Conservation (phyloP, 2,797 vertebrate species). For the Ctenopoma kingsleyae region DNA sequence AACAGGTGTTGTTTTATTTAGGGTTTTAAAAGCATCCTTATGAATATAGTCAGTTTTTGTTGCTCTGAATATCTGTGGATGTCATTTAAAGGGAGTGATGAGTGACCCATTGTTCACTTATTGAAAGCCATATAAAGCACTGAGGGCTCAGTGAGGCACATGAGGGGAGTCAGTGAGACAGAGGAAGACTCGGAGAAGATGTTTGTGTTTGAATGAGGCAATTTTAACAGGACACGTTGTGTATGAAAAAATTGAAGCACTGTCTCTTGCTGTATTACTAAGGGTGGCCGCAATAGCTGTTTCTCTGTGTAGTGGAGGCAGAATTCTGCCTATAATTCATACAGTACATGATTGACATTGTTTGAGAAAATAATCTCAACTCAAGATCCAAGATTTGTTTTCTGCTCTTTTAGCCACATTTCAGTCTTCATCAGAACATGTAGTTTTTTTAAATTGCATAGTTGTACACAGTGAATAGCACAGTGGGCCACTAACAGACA, state of each 20-base stretch:
- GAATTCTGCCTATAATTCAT: not conserved
- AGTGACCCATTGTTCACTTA: conserved; percentile 7
- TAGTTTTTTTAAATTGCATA: no score
- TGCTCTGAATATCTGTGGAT: conserved; percentile 25
- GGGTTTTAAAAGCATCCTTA: conserved; percentile 17
- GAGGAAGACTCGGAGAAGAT: not conserved
- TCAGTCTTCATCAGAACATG: not conserved
- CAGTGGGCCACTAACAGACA: no score
- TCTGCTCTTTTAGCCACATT: not conserved
- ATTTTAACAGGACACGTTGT: conserved; percentile 26
- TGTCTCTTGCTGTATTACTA: not conserved
- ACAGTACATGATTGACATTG: not conserved
- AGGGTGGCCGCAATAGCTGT: not conserved
- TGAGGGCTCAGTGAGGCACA: conserved; percentile 2
- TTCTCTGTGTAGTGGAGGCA: not conserved
- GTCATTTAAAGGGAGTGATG: conserved; percentile 19
- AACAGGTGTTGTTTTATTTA: conserved; percentile 14
- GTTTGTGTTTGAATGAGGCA: conserved; percentile 10
- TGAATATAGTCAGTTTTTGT: conserved; percentile 50
- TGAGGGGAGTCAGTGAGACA: not conserved
- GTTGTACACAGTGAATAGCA: no score
- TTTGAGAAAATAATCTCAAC: not conserved
- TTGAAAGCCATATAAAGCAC: conserved; percentile 56
- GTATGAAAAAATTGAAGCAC: conserved; percentile 8
- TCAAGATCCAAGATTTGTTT: not conserved